Conservation (phyloP, 2,113 vertebrate species). For the Upupa epops region DNA sequence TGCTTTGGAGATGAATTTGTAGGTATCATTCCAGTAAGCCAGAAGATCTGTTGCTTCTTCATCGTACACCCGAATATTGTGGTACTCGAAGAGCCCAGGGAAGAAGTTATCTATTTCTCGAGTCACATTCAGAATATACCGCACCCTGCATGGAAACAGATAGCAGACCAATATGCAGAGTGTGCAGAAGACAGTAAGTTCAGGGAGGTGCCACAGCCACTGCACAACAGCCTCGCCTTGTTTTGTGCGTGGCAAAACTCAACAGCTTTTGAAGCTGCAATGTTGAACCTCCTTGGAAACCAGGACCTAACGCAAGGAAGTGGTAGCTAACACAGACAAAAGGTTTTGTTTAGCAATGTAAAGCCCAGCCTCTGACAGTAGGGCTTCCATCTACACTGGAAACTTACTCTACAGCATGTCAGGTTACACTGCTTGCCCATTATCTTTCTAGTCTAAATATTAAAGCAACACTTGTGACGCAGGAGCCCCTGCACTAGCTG, state of each 20-base stretch:
- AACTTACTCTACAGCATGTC: neutral
- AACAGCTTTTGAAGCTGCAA: neutral
- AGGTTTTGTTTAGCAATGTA: neutral
- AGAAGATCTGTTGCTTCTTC: constrained; percentile 97
- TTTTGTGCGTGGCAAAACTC: neutral
- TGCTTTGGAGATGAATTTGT: constrained; percentile 98
- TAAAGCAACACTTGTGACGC: neutral
- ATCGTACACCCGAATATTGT: constrained; percentile 96
- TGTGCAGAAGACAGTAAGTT: neutral
- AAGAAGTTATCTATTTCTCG: constrained; percentile 99
- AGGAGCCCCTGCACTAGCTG: neutral
- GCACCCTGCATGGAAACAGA: constrained; percentile 77
- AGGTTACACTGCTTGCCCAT: neutral
- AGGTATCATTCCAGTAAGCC: constrained; percentile 98
- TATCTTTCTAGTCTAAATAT: neutral
- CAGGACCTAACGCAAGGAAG: neutral
- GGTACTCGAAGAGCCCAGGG: constrained; percentile 94
- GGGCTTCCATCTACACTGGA: neutral
- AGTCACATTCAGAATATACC: constrained; percentile 96
- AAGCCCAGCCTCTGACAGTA: neutral
- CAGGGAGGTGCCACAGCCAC: neutral
- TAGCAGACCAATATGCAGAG: neutral
- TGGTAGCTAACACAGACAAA: neutral
- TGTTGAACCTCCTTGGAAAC: neutral
- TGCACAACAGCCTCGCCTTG: neutral